Conservation (phyloP, 2,113 vertebrate species). For the Cheirogaleus medius region DNA sequence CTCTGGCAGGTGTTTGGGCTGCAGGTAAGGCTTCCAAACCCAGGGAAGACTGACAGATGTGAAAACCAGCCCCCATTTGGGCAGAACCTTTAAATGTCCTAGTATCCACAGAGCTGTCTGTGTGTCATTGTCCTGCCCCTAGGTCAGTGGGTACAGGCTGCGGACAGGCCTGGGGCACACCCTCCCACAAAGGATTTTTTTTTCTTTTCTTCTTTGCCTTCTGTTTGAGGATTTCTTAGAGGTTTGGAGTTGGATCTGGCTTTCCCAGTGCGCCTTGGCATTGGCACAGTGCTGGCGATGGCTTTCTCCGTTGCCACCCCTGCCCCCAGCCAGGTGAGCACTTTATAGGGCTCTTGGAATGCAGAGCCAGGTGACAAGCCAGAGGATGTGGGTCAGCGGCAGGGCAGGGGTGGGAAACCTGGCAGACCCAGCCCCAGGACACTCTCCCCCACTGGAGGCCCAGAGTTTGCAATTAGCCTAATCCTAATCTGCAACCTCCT, state of each 20-base stretch:
- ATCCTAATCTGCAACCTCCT: not conserved
- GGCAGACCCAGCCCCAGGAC: not conserved
- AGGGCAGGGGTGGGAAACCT: not conserved
- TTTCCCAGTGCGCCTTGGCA: not conserved
- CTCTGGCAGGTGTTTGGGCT: not conserved
- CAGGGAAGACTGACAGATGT: not conserved
- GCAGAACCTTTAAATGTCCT: not conserved
- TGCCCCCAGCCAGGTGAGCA: not conserved
- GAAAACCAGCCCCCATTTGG: not conserved
- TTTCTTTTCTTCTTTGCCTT: not conserved
- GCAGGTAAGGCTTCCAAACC: not conserved
- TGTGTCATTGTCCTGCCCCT: not conserved
- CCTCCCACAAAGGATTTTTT: not conserved
- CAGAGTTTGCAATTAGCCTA: too few relatives aligned
- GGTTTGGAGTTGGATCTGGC: not conserved
- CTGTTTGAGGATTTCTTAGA: not conserved
- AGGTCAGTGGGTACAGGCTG: not conserved
- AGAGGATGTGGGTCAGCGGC: not conserved
- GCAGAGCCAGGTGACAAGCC: not conserved
- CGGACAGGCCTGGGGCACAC: not conserved
- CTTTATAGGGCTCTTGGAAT: not conserved
- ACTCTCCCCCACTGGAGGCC: too few relatives aligned
- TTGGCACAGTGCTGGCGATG: accelerated
- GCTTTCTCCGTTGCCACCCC: not conserved
- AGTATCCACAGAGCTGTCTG: accelerated